A percentile compares a stretch with the other conserved stretches of the same genome.
phyloP scores from a whole-genome alignment of 2,888 invertebrate genomes.

The Drosophila melanosoma region DNA sequence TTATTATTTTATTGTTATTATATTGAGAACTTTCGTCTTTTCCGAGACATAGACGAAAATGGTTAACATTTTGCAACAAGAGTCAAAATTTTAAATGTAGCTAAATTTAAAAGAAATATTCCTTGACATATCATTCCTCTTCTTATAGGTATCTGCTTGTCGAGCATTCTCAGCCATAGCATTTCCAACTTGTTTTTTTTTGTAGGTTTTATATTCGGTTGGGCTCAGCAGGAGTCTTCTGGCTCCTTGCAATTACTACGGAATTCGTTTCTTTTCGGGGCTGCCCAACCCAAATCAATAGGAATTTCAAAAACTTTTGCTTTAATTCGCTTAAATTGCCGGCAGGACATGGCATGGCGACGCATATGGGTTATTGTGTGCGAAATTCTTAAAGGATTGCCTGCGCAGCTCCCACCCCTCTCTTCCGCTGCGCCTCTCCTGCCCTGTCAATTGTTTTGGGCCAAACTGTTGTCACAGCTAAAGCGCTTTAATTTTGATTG shows the following conservation, averaged over 20 bases:
- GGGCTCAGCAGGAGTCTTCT: slow-evolving; percentile 63
- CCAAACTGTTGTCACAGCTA: slow-evolving; percentile 75
- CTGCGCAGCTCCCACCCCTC: slow-evolving; percentile 13
- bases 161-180: neutral
- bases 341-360: slow-evolving; percentile 66
- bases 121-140: neutral
- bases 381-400: slow-evolving; percentile 62
- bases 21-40: neutral
- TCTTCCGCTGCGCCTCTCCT: slow-evolving; percentile 3
- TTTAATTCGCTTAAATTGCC: slow-evolving; percentile 81
- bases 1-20: too few relatives aligned
- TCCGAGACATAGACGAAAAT: neutral
- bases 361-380: slow-evolving; percentile 45
- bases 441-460: slow-evolving; percentile 63
- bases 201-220: slow-evolving; percentile 19
- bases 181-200: neutral
- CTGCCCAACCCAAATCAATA: slow-evolving; percentile 71
- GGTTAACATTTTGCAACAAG: neutral
- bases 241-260: slow-evolving; percentile 21
- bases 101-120: neutral
- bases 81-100: neutral
- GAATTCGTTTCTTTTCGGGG: slow-evolving; percentile 35
- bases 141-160: neutral
- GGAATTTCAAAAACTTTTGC: slow-evolving; percentile 49
- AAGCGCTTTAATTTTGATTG: slow-evolving; percentile 81